Conservation (phyloP, 2,888 invertebrate species). For the Drosophila paramelanica region DNA sequence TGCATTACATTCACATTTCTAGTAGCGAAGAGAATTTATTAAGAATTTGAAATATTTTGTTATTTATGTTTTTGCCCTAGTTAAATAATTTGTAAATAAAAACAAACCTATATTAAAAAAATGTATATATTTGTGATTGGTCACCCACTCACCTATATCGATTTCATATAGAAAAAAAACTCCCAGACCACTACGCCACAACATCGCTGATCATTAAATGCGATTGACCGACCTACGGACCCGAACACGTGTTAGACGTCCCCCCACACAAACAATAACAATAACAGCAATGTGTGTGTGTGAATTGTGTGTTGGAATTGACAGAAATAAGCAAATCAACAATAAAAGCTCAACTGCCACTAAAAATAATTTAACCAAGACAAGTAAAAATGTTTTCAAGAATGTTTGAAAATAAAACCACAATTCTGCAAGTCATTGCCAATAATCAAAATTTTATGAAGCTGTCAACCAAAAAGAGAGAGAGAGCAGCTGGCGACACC, state of each 20-base stretch:
- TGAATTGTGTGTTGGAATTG: slow-evolving; percentile 39
- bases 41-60: too few relatives aligned
- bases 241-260: slow-evolving; percentile 67
- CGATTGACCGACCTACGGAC: slow-evolving; percentile 72
- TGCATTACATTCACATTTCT: not conserved
- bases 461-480: not conserved
- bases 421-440: slow-evolving; percentile 57
- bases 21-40: not conserved
- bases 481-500: not conserved
- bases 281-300: slow-evolving; percentile 8
- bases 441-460: slow-evolving; percentile 53
- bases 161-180: not conserved
- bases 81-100: too few relatives aligned
- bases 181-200: not conserved
- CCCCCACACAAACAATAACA: not conserved
- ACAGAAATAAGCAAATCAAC: slow-evolving; percentile 45
- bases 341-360: slow-evolving; percentile 31
- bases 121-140: not conserved
- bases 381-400: not conserved
- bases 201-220: slow-evolving; percentile 41
- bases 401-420: slow-evolving; percentile 16
- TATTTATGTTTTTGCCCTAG: too few relatives aligned
- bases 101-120: too few relatives aligned
- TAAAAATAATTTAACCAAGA: slow-evolving; percentile 25
- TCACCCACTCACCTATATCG: not conserved